These are phyloP conservation scores for Serinus canaria DNA, from an alignment of 2,113 vertebrate species.

Conservation along the genomic window DNA sequence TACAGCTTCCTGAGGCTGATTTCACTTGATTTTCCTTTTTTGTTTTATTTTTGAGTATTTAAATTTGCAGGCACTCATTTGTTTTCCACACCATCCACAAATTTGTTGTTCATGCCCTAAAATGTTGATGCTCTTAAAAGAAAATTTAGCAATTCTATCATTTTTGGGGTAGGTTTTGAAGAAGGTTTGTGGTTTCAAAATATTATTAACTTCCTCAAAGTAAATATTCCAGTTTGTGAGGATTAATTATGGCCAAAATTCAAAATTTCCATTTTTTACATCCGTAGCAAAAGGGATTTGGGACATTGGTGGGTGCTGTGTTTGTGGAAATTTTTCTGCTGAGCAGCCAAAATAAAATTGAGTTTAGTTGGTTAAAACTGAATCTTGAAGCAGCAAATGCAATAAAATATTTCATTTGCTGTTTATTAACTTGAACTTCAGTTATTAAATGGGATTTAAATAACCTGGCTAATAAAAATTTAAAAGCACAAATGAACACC, in stretches of 20 bases:
- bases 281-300: not conserved
- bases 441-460: not conserved
- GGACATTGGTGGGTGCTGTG: not conserved
- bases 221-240: not conserved
- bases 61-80: not conserved
- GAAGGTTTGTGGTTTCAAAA: not conserved
- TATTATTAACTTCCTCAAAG: not conserved
- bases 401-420: not conserved
- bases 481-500: not conserved
- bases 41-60: not conserved
- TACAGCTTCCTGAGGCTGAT: not conserved
- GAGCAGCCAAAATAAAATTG: not conserved
- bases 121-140: not conserved
- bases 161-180: not conserved
- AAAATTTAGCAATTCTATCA: accelerated
- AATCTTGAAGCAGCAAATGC: not conserved
- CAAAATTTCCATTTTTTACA: not conserved
- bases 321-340: not conserved
- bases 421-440: not conserved
- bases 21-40: not conserved
- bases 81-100: not conserved
- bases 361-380: not conserved
- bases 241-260: not conserved
- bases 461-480: not conserved
- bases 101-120: not conserved